Base-by-base conservation (phyloP, 2,888 invertebrate species). In the Aromia moschata region DNA sequence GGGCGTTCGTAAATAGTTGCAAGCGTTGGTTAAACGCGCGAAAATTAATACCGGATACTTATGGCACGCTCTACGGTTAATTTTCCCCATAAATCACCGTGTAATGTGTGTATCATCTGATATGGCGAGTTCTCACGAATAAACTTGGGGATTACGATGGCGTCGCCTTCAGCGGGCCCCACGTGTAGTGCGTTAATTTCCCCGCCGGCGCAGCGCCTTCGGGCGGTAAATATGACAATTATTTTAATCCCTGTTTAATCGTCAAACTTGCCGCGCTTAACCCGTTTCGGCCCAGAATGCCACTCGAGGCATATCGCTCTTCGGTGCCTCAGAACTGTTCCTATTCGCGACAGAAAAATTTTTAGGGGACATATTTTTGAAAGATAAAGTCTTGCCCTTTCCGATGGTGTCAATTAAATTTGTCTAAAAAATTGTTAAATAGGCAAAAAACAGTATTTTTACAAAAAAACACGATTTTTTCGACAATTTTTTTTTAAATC, bases 21-120 rank as follows among this genome's bases (percentile, higher is more conserved):
- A 25, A 44, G 44, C 56, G 56, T 64, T 53, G 60, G 60, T 60
- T 64, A 58, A 64, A 64, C 56, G 60, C 56, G 56, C 61, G 56
- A 58, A 61, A 64, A 61, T 61, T 64, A 61, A 64, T 64, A 61
- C 59, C 56, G n/a, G 18, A 49, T 25, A 14, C 15, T 12, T 30
- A 7, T 15, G 14, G 25, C 56, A 55, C 51, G 56, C 58, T 41
- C 46, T 25, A n/a, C n/a, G 54, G 60, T 53, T 60, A 64, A 64
- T 61, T 56, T 55, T 44, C 31, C 44, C 44, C 64, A 58, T 64
- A 64, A 64, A 64, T 64, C 64, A 56, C 38, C 36, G 25, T 18
- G 45, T 60, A 58, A 64, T 61, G 58, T 58, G 56, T 60, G 58
- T 58, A 64, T 60, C 64, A 61, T 64, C 56, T 55, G 16, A 51